Conservation (phyloP, 2,113 vertebrate species). For the Amblyornis subalaris region DNA sequence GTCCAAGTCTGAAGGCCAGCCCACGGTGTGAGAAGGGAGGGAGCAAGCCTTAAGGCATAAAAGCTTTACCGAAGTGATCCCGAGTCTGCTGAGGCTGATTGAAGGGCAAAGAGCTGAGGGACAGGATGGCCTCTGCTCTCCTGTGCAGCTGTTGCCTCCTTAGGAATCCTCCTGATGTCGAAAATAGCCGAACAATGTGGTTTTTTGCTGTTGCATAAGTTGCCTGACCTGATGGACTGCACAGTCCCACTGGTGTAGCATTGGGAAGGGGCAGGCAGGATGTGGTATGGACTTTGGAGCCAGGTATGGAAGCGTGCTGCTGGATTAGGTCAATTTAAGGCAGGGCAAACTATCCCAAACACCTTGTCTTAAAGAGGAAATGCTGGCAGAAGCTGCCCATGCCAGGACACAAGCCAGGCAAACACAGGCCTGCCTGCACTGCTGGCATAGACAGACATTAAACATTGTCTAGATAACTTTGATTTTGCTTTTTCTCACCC, state of each 20-base stretch:
- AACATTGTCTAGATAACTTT: not conserved
- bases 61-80: not conserved
- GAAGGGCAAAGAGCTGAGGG: not conserved
- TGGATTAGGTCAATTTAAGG: not conserved
- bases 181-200: not conserved
- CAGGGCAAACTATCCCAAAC: not conserved
- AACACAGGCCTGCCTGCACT: not conserved
- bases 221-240: not conserved
- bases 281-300: not conserved
- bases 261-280: not conserved
- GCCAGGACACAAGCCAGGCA: not conserved
- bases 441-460: not conserved
- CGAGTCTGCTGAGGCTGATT: not conserved
- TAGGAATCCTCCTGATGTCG: not conserved
- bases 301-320: not conserved
- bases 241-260: not conserved
- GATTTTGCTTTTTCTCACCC: not conserved
- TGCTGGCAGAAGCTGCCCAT: not conserved
- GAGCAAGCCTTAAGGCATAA: not conserved
- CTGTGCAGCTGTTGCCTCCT: not conserved
- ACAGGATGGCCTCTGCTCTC: not conserved
- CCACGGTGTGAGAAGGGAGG: not conserved
- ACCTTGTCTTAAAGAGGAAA: not conserved
- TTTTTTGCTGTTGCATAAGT: not conserved
- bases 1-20: not conserved